These are phyloP conservation scores for Eilema depressum DNA, from an alignment of 2,888 invertebrate species.

Conservation along the genomic window DNA sequence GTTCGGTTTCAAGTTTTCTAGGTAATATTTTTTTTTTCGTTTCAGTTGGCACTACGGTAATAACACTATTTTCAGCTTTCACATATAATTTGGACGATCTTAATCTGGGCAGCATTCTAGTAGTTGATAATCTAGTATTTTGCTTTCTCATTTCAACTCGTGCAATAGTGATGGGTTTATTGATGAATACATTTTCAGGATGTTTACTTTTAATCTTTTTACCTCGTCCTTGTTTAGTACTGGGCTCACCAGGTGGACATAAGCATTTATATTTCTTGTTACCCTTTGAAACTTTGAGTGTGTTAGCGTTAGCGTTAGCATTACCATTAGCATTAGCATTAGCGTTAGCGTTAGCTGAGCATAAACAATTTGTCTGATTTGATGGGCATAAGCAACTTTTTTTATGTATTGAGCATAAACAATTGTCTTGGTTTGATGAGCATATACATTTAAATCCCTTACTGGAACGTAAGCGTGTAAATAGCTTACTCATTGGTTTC, in stretches of 20 bases:
- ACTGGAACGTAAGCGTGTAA: conserved; percentile 5
- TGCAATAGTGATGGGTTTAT: conserved; percentile 9
- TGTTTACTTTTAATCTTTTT: conserved; percentile 5
- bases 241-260: neutral
- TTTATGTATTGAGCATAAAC: neutral
- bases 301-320: too few species aligned
- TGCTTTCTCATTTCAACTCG: conserved; percentile 8
- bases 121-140: neutral
- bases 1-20: neutral
- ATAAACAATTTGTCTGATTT: neutral
- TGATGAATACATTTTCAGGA: conserved; percentile 4
- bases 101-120: neutral
- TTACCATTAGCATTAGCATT: neutral
- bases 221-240: neutral
- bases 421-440: neutral
- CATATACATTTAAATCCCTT: conserved; percentile 5
- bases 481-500: conserved; percentile 7
- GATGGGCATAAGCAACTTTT: neutral
- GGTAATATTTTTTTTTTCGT: neutral
- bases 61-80: neutral
- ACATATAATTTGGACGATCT: neutral
- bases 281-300: neutral
- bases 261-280: conserved; percentile 7
- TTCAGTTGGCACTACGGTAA: neutral
- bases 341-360: neutral